phyloP scores from a whole-genome alignment of 2,888 invertebrate species.

The Capitulum mitella region DNA sequence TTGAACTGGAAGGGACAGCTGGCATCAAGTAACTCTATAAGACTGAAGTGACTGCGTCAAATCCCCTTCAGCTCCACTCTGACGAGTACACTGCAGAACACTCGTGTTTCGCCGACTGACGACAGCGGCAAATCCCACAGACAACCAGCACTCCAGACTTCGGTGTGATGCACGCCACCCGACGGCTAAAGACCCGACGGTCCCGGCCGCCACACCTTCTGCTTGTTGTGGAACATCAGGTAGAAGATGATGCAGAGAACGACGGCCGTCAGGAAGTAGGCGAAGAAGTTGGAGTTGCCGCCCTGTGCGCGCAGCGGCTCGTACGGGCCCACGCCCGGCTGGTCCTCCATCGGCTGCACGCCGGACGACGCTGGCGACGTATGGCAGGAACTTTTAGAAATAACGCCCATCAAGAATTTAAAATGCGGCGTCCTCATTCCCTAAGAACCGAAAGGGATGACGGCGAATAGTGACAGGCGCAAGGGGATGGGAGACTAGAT shows the following conservation, averaged over 20 bases:
- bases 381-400: too few species aligned
- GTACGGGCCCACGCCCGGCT: not conserved
- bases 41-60: not conserved
- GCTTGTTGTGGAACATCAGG: slow-evolving; percentile 56
- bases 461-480: too few species aligned
- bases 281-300: slow-evolving; percentile 56
- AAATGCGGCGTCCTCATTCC: too few species aligned
- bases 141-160: not conserved
- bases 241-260: slow-evolving; percentile 56
- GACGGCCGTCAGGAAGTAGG: slow-evolving; percentile 58
- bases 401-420: too few species aligned
- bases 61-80: too few species aligned
- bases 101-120: not conserved
- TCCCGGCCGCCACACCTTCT: slow-evolving; percentile 47
- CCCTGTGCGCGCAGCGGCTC: not conserved
- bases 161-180: not conserved
- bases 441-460: too few species aligned
- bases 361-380: not conserved
- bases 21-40: too few species aligned
- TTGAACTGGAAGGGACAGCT: too few species aligned
- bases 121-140: not conserved
- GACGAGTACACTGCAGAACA: too few species aligned
- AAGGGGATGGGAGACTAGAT: too few species aligned
- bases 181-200: not conserved
- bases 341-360: not conserved